Base-by-base conservation (phyloP, 2,113 vertebrate genomes). In the Lagopus muta region DNA sequence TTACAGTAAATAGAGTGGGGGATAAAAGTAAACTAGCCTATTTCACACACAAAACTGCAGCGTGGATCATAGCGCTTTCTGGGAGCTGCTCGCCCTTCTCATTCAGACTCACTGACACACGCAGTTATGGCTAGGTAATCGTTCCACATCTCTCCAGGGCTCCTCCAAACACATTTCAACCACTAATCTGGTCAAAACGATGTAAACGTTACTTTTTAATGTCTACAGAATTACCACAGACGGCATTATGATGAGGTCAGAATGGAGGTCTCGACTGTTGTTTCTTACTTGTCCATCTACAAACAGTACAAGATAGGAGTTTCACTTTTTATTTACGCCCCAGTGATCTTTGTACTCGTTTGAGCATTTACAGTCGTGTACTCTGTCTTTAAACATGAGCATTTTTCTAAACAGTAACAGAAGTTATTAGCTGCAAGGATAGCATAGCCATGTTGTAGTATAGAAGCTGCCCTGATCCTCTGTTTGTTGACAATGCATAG, bases 401-500 rank as follows among this genome's bases (percentile, higher is more conserved):
- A 43, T 96, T 93, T 97, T 74, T 96, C 97, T 97, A 97, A 97
- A 96, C 92, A 87, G 91, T 96, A 96, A 97, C 95, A 96, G 97
- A 97, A 96, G 91, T 96, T 70, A 94, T 93, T 96, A 98, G 97
- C 97, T 96, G 97, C 97, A 96, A 97, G 95, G 96, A 97, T 96
- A 97, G 97, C 96, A 32, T 97, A 97, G 96, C 97, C 96, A 96
- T 95, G 96, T 97, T 97, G 96, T 96, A 96, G 94, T 96, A 97
- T 84, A 95, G 97, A 98, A 98, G 97, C 96, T 97, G 97, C 96
- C 97, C 96, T 95, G 96, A 96, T 98, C 97, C 95, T 97, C 93
- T 95, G 90, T 48, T 95, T 93, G 93, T 96, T 97, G 97, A 98
- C 95, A 96, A 98, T 99, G 98, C 99, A 98, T 98, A 99, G 98